Evolutionary conservation across 2,888 invertebrate species (phyloP), one percentile per base, ranked within the genome.

Genomic region (Argyresthia goedartella): DNA sequence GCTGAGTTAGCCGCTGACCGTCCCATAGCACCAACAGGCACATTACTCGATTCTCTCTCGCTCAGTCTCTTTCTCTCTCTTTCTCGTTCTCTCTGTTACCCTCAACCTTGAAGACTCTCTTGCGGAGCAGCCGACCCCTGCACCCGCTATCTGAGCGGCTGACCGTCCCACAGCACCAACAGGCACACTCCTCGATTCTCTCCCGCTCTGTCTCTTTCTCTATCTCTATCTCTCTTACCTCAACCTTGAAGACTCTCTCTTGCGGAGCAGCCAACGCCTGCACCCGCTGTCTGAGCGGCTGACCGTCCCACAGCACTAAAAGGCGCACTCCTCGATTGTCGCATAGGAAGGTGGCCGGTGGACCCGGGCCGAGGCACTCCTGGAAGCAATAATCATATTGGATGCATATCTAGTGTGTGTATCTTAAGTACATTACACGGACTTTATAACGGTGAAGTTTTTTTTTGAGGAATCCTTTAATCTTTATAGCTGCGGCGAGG

Each of bases 351-450:
- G 89, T 88, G 11, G 90, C 90, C 0, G 93, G 93, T 9, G 92
- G 88, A 47, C 91, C 91, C 0, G 93, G 93, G 14, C 93, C 97
- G 58, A 95, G 81, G 74, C 97, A 97, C 68, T 95, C 94, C 80
- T 94, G 87, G 34, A 91, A 79, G 44, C 2, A 25, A 25, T 6
- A 25, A 25, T 25, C 25, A 6, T 25, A 6, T 2, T 25, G 25
- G 13, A 16, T 7, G 15, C 1, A 50, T 16, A n/a, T n/a, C n/a
- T n/a, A n/a, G n/a, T n/a, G n/a, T n/a, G n/a, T n/a, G n/a, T n/a
- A 13, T 42, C 4, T 36, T 39, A 10, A 6, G n/a, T 39, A n/a
- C 39, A 11, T 39, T 39, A 39, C 1, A 39, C 9, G 9, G 1
- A 2, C 1, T 1, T 39, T 39, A 39, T 39, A 39, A 39, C n/a